Base-by-base conservation (phyloP, 2,888 invertebrate species). In the Drosophila paranaensis region DNA sequence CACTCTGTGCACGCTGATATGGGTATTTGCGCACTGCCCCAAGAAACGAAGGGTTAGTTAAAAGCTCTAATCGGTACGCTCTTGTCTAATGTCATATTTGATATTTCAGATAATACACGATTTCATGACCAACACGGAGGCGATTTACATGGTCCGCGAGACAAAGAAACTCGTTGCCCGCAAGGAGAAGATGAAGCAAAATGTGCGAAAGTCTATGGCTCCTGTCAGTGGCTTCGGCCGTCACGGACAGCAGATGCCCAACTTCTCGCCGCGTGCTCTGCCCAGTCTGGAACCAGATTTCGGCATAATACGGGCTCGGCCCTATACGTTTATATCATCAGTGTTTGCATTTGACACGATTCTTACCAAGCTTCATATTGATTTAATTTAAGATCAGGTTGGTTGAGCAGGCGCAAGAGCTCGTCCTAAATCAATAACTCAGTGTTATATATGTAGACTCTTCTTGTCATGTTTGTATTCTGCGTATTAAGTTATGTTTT, bases 1-100 rank as follows among this genome's bases (percentile, higher is more conserved):
- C 78, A 94, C 94, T 30, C 90, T 96, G 35, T 94, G 95, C 56
- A 96, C 96, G 0, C 93, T 95, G 39, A 90, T 96, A 45, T 96
- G 95, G 95, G 92, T 96, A 13, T 95, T 95, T 89, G 93, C 92
- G 0, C 93, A 93, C 68, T 92, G 90, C 43, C 90, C 91, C 14
- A 81, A 87, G 27, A 93, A 93, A 69, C 90, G 91, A 58, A 74
- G 75, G 78, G 93, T 93, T 74, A 48, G 42, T 51, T 20, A 8
- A 6, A 2, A 20, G 10, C 8, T 35, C 2, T 20, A 27, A 8
- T 30, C 42, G 20, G 37, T 0, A 25, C 37, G 1, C 6, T 13
- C 9, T 20, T 43, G 27, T 10, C 4, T 27, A 5, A 39, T n/a
- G n/a, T 20, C 6, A 14, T 10, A 25, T 37, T 35, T 43, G 48